Evolutionary conservation across 2,113 vertebrate species (phyloP), one percentile per base, ranked within the genome.

Genomic region (Psilopogon haemacephalus): DNA sequence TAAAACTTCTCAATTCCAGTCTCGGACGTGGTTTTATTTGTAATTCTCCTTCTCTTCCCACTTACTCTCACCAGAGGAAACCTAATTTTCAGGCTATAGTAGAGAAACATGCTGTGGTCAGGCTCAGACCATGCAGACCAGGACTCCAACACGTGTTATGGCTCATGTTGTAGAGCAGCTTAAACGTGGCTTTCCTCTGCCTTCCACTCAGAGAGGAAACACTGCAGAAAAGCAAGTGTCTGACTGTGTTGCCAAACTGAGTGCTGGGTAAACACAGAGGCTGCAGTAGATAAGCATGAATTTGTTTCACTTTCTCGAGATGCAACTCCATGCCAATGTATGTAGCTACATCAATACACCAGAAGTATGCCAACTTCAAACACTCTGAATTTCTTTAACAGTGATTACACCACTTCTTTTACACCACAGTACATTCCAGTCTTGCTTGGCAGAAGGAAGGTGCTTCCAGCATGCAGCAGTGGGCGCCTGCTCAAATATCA

Each of bases 261-360:
- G 54, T 15, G 63, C 84, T 75, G 86, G 52, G 40, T 67, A 89
- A 92, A 85, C 71, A 89, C 59, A 72, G 62, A 75, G 71, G 37
- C 84, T 95, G 68, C 4, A 9, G 68, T 12, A 85, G 78, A 89
- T 9, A 4, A 62, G 56, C 56, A 85, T 0, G 1, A 59, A 30
- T 80, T 94, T 68, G 52, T 81, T 94, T 86, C 62, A 24, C 69
- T 55, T 91, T 72, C 79, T 89, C 28, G 56, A 81, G 83, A 86
- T 54, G 27, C 19, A 84, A 58, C 64, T 40, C 11, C 3, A 1
- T 84, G 87, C 75, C 89, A 94, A 63, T 62, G 33, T 19, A 28
- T 35, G 38, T 30, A 82, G 26, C 76, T 85, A 30, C 71, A 68
- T 87, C 86, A 87, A 23, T 68, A 71, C 38, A 71, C 18, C 68